A percentile compares a stretch with the other conserved stretches of the same genome.
Evolutionary conservation across 2,797 vertebrate genomes (phyloP).

Genomic region (Eulemur albifrons): DNA sequence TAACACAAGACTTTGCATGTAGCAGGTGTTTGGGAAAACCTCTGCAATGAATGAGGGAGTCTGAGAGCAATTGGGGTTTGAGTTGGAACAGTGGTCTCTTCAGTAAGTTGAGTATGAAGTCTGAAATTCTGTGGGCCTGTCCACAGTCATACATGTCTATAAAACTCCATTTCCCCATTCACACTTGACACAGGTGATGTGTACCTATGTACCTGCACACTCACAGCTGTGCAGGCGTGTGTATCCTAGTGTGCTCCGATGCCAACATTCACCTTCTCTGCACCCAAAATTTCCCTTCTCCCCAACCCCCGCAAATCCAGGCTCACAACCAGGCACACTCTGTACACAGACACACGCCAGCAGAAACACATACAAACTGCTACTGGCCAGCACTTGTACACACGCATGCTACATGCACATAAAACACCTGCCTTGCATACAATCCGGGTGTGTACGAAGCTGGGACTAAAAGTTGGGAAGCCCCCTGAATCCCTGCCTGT

Average conservation of each 20-base stretch:
- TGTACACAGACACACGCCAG: background rate
- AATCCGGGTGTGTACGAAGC: background rate
- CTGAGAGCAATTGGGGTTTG: background rate
- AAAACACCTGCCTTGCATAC: background rate
- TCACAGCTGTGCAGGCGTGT: no score
- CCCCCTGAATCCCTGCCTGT: background rate
- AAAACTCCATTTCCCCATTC: background rate
- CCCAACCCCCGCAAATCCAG: no score
- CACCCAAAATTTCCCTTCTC: background rate
- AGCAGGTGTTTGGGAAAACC: background rate
- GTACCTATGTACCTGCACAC: no score
- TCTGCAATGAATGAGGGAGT: background rate
- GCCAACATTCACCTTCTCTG: background rate
- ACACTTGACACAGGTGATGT: no score
- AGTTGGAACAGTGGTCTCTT: background rate
- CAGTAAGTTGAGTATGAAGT: background rate
- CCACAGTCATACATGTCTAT: background rate
- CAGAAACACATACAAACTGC: background rate
- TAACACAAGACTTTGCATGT: background rate
- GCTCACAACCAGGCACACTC: background rate
- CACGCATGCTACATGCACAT: background rate
- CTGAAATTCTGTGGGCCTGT: background rate
- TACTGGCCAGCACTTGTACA: rapidly evolving
- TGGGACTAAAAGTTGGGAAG: background rate
- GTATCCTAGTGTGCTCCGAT: background rate